Evolutionary conservation across 2,888 invertebrate species (phyloP).

Genomic region (Carcina quercana): DNA sequence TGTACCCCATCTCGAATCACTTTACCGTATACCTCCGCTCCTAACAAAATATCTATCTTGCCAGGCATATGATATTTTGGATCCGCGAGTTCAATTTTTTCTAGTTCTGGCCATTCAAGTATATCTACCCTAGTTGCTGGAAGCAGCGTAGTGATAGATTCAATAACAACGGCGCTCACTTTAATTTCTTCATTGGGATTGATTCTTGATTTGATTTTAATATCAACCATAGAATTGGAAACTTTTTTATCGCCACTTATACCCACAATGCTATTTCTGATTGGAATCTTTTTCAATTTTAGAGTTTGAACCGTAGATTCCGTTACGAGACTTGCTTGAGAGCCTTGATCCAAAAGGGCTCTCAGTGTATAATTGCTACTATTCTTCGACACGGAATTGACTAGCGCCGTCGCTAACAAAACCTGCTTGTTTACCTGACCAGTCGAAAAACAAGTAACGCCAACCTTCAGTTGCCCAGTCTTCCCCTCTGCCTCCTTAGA

Average conservation of each 20-base stretch:
- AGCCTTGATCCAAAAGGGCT: slow-evolving; percentile 11
- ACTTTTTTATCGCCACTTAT: slow-evolving; percentile 1
- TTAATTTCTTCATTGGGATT: too few relatives aligned
- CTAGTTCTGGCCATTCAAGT: neutral
- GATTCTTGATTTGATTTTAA: neutral
- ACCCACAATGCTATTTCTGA: neutral
- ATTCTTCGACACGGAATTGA: neutral
- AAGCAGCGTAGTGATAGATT: neutral
- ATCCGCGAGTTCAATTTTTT: slow-evolving; percentile 7
- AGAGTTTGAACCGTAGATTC: slow-evolving; percentile 3
- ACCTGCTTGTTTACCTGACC: slow-evolving; percentile 4
- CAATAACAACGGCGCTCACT: slow-evolving; percentile 3
- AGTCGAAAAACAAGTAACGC: too few relatives aligned
- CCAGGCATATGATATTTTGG: slow-evolving; percentile 6
- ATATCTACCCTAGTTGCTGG: neutral
- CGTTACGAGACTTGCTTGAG: slow-evolving; percentile 5
- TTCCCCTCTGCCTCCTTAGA: too few relatives aligned
- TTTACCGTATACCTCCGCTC: slow-evolving; percentile 8
- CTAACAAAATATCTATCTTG: slow-evolving; percentile 14
- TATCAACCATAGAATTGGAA: too few relatives aligned
- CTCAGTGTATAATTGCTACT: too few relatives aligned
- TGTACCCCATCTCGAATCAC: slow-evolving; percentile 13
- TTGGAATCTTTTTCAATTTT: neutral
- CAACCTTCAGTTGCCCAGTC: too few relatives aligned
- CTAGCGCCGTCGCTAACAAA: slow-evolving; percentile 5